Base-by-base conservation (phyloP, 2,888 invertebrate species). In the Drosophila macrospina region DNA sequence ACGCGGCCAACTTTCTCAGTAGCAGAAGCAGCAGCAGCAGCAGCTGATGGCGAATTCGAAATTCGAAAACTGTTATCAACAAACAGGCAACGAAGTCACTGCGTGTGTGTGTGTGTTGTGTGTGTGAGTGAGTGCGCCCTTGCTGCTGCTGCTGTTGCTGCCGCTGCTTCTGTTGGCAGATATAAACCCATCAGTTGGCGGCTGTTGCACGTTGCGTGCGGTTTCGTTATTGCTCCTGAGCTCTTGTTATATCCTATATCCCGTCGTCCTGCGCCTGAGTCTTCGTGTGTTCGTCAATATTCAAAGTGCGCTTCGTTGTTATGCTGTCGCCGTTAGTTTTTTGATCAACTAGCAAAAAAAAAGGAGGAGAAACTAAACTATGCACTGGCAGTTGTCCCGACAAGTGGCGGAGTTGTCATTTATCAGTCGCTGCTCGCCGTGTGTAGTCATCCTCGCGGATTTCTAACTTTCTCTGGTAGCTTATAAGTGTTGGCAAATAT, bases 131-230 rank as follows among this genome's bases (percentile, higher is more conserved):
- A 20, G 55, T 41, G 65, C 24, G 41, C 36, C 45, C 60, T 64
- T 39, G 47, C 39, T 32, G 55, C 34, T 54, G 47, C 39, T 32
- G 55, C 34, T 54, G 5, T 28, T 28, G 42, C 44, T 60, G 39
- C 34, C 16, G 32, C 56, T 57, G 62, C 42, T 67, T 60, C 65
- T 67, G 65, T 47, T 67, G 75, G 64, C 72, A 81, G 86, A 88
- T 86, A 83, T 76, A 69, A 88, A 72, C 65, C 64, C 78, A 77
- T 88, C 87, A 86, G 88, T 86, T 71, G 81, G 74, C 87, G 86
- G 81, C 88, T 86, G 85, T 88, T 88, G 85, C 85, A 86, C 88
- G 85, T 88, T 66, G 85, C 86, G 88, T 86, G 81, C 79, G 87
- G 85, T 84, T 81, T 80, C 50, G 63, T 37, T 70, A 57, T 56